Evolutionary conservation across 2,888 invertebrate species (phyloP).

Genomic region (Rosalia funebris): DNA sequence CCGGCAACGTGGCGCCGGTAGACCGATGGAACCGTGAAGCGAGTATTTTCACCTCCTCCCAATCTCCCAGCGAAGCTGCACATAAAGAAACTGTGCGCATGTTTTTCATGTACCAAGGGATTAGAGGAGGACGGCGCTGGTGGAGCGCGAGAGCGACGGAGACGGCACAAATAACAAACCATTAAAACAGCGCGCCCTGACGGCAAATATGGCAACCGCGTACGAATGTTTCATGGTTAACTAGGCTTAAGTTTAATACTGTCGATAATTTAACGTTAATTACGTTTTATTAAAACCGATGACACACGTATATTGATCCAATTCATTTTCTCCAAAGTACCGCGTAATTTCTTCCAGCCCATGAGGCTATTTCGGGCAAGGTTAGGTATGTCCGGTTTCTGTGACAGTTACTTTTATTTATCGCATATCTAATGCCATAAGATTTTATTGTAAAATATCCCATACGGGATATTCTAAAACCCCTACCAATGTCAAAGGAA

Average conservation of each 20-base stretch:
- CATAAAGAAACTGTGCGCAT: slow-evolving; percentile 42
- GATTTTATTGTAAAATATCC: no score
- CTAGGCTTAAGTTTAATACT: neutral
- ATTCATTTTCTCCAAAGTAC: no score
- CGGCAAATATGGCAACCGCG: slow-evolving; percentile 28
- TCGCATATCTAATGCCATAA: no score
- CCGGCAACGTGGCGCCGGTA: slow-evolving; percentile 31
- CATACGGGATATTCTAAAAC: no score
- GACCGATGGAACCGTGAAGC: slow-evolving; percentile 33
- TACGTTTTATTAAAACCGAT: neutral
- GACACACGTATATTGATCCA: neutral
- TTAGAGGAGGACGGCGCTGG: slow-evolving; percentile 30
- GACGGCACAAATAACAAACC: slow-evolving; percentile 40
- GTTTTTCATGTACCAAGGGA: slow-evolving; percentile 35
- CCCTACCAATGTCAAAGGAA: no score
- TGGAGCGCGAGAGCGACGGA: slow-evolving; percentile 40
- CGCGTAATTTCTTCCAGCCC: no score
- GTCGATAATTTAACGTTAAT: neutral
- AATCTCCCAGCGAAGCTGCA: slow-evolving; percentile 37
- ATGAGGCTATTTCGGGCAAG: no score
- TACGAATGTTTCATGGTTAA: slow-evolving; percentile 16
- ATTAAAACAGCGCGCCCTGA: slow-evolving; percentile 31
- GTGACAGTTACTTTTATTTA: no score
- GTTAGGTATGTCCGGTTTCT: no score
- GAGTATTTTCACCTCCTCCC: slow-evolving; percentile 43